Conservation (phyloP, 2,888 invertebrate species). For the Nebria brevicollis region DNA sequence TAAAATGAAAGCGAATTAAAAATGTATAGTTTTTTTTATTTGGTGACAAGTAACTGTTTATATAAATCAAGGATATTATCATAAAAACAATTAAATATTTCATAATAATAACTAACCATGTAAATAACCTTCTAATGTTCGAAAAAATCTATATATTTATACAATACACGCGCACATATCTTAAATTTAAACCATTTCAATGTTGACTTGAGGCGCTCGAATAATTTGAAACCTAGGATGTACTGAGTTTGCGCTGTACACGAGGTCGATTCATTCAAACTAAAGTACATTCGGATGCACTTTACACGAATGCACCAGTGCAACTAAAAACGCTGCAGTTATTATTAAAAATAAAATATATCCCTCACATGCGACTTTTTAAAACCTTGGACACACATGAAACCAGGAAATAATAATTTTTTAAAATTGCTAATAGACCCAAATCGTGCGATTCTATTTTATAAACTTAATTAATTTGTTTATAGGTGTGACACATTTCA, state of each 20-base stretch:
- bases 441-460: background rate
- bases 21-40: conserved; percentile 7
- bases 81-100: conserved; percentile 41
- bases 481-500: too few relatives aligned
- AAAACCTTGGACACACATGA: background rate
- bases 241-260: conserved; percentile 41
- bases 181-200: background rate
- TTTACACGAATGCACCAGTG: conserved; percentile 21
- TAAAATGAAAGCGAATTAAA: conserved; percentile 27
- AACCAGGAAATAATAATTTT: background rate
- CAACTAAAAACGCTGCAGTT: background rate
- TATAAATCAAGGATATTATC: conserved; percentile 30
- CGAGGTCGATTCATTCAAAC: conserved; percentile 47
- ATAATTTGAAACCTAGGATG: conserved; percentile 40
- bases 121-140: conserved; percentile 31
- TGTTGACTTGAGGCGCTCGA: conserved; percentile 34
- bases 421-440: background rate
- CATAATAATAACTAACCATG: conserved; percentile 27
- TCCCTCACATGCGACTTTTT: background rate
- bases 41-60: conserved; percentile 26
- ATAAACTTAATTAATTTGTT: background rate
- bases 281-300: conserved; percentile 47
- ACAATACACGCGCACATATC: background rate
- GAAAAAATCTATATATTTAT: conserved; percentile 12
- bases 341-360: too few relatives aligned